Base-by-base conservation (phyloP, 1,140 invertebrate species). In the Pissodes strobi region DNA sequence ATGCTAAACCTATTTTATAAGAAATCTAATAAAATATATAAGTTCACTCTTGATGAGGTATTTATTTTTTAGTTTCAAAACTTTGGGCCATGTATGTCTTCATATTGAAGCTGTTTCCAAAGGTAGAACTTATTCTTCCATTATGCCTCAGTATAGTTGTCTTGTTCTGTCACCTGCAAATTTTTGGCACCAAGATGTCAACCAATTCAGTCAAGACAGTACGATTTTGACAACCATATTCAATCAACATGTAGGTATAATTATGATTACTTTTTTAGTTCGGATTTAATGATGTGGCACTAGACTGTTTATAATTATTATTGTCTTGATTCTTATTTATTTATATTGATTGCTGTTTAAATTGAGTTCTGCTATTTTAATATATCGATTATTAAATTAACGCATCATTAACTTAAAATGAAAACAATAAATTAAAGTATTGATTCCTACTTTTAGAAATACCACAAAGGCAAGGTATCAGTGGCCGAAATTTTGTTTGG, bases 101-200 rank as follows among this genome's bases (percentile, higher is more conserved):
- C 92, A 94, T 74, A 87, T 97, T 37, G 94, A 94, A 72, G 85
- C 86, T 60, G 84, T 92, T 1, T 89, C 90, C 69, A 83, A 85
- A 58, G 79, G 69, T 79, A 84, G 66, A 72, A 80, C 66, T 76
- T 79, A 80, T 72, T 76, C 78, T 27, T 78, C 83, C 8, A 81
- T 91, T 60, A 80, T 96, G 21, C 95, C 95, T 0, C 90, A 97
- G 76, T 97, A 94, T 76, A 91, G 88, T 76, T 98, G 96, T 77
- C 82, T 98, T 0, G 79, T 95, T n/a, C 77, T 98, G 0, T 97
- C 95, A 2, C 95, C 96, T 0, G 93, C 93, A 0, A 96, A 95
- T 80, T 82, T 98, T 21, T 98, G 95, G 95, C 86, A 90, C 62
- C 88, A 91, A 74, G 92, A 93, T 78, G 79, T 87, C 4, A 85